Base-by-base conservation (phyloP, 1,140 invertebrate genomes). In the Leptinotarsa texana region DNA sequence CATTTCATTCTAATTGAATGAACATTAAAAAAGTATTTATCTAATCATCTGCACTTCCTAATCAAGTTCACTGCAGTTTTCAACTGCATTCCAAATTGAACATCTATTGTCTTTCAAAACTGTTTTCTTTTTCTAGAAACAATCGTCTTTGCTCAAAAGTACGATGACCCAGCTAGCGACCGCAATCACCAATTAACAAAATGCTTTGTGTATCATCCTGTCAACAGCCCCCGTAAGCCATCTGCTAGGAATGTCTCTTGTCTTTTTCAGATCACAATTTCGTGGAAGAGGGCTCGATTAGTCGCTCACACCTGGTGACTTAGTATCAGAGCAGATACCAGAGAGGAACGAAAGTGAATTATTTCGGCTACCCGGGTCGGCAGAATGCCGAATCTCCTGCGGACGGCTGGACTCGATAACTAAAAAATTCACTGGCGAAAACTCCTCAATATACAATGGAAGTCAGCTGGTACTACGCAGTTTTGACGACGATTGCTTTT, bases 401-500 rank as follows among this genome's bases (percentile, higher is more conserved):
- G 42, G 68, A n/a, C 73, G 15, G 15, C 22, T 67, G 51, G 11
- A 57, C 51, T 57, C 6, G 51, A 17, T 57, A 57, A 57, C 51
- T 57, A 57, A 18, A 57, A 57, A 57, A 57, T 57, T 57, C 51
- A 0, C 15, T 57, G 2, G 51, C 2, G 51, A 57, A 57, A 57
- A 57, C 6, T 13, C n/a, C 5, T 57, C 17, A 2, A 15, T 57
- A 57, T 15, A 17, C 17, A 57, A 57, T 57, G 51, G 51, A 57
- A 57, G n/a, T 57, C 51, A 57, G 51, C 17, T 57, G 51, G 51
- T 57, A 57, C 17, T 65, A 65, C 63, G 21, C 63, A 27, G 17
- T 15, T 13, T 27, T 65, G 22, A 65, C 63, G 21, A 65, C 63
- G 24, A 21, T 70, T 4, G 69, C 75, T 49, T 92, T 91, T 75